Base-by-base conservation (phyloP, 2,888 invertebrate species). In the Philonicus albiceps region DNA sequence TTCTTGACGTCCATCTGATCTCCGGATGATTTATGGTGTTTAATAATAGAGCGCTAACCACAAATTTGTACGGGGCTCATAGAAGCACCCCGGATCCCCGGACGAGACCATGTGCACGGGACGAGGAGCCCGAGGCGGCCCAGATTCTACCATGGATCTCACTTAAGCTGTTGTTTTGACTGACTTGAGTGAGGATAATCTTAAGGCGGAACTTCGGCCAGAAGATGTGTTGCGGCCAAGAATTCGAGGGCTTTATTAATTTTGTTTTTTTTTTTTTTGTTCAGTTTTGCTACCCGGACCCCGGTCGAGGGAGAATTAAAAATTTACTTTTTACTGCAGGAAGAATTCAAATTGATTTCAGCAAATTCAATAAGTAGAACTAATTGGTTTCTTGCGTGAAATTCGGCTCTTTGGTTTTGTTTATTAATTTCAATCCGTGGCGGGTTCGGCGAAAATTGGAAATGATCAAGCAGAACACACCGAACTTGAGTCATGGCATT, bases 81-180 rank as follows among this genome's bases (percentile, higher is more conserved):
- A 76, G 55, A 31, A 53, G 74, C 22, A 85, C 53, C 85, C 27
- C 85, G 53, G 37, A n/a, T 37, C 37, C 37, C 37, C 37, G 37
- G 37, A 7, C 37, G 37, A n/a, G n/a, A 27, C 84, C 73, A 84
- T 55, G 31, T 49, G 73, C 4, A 73, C 73, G 78, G 78, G 84
- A 73, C 49, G 84, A 27, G 73, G 43, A 49, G 84, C 84, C 72
- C 43, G 73, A 73, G 84, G 84, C 84, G 73, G 73, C 73, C 73
- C 73, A 84, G 84, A 84, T 84, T 84, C 73, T 43, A 73, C 73
- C 84, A 84, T 84, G 75, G 75, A 85, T 86, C 86, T 78, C 78
- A 86, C 86, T 86, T 80, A 86, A 86, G 86, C 86, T 81, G 86
- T 86, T 86, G 86, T 86, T 86, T 86, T 86, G 86, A 86, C 86